Base-by-base conservation (phyloP, 2,113 vertebrate genomes). In the Rhinopomastus cyanomelas region DNA sequence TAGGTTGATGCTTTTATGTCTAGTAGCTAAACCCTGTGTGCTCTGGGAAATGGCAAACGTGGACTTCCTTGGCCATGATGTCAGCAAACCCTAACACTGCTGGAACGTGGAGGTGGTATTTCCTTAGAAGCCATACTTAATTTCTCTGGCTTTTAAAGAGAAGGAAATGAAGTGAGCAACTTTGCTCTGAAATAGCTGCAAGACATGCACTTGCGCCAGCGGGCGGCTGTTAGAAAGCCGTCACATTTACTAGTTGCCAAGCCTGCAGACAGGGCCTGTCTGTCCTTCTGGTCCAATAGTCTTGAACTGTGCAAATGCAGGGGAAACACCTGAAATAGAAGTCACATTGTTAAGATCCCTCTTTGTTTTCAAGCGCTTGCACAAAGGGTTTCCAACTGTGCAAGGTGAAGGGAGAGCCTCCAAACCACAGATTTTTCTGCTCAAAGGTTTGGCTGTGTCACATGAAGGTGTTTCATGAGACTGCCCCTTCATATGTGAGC, bases 171-270 rank as follows among this genome's bases (percentile, higher is more conserved):
- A 78, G 34, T 37, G 88, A 94, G 46, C 55, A 87, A 67, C 90
- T 92, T 87, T 67, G 36, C 65, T 85, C 39, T 72, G 91, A 85
- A 80, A 72, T 87, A 85, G 84, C 86, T 89, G 69, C 48, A 91
- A 93, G 87, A 76, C 49, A 8, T 37, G 53, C 88, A 76, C 66
- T 96, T 91, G 91, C 42, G 92, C 77, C 88, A 86, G 83, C 76
- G 74, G 83, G 81, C 1, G 19, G 86, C 86, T 94, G 73, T 49
- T 90, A 73, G 90, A 86, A 92, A 90, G 77, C 37, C 88, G 73
- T 89, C 74, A 42, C 83, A 88, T 91, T 89, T 94, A 71, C 81
- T 75, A 92, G 92, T 95, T 94, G 77, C 94, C 87, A 93, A 93
- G 95, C 90, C 95, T 90, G 88, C 88, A 95, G 92, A 94, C 92